Conservation (phyloP, 2,888 invertebrate species). For the Drosophila diplacantha region DNA sequence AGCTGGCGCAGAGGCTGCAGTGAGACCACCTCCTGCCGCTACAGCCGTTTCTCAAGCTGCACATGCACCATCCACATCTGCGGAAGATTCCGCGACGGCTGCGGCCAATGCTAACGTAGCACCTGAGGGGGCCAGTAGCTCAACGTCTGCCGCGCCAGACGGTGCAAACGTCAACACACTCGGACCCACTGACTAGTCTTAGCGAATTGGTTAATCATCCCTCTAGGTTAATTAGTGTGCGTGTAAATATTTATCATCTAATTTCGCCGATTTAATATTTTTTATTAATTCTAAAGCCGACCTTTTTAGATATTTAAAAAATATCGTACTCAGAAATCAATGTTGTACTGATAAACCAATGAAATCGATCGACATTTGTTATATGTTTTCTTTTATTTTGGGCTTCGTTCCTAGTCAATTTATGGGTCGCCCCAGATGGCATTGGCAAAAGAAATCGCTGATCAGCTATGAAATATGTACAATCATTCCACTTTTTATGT, state of each 20-base stretch:
- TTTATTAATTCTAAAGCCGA: conserved; percentile 54
- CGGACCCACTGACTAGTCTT: conserved; percentile 71
- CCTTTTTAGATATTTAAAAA: conserved; percentile 69
- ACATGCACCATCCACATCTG: conserved; percentile 27
- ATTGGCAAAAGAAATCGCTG: not conserved
- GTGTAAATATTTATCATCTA: conserved; percentile 72
- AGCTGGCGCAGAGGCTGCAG: conserved; percentile 3
- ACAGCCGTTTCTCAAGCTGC: conserved; percentile 23
- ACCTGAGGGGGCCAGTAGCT: conserved; percentile 20
- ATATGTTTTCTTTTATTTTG: conserved; percentile 10
- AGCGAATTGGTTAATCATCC: conserved; percentile 56
- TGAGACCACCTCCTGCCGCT: conserved; percentile 15
- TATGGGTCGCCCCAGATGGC: not conserved
- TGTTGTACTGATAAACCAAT: conserved; percentile 61
- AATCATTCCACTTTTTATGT: not conserved
- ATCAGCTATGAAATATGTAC: not conserved
- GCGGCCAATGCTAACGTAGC: conserved; percentile 13
- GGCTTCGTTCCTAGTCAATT: not conserved
- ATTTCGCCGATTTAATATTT: conserved; percentile 58
- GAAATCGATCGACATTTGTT: conserved; percentile 30
- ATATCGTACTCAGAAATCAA: conserved; percentile 66
- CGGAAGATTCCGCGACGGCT: conserved; percentile 34
- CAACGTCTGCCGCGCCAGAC: conserved; percentile 44
- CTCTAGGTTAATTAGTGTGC: conserved; percentile 69
- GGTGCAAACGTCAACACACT: conserved; percentile 59